Conservation (phyloP, 2,888 invertebrate species). For the Chironomus tentans region DNA sequence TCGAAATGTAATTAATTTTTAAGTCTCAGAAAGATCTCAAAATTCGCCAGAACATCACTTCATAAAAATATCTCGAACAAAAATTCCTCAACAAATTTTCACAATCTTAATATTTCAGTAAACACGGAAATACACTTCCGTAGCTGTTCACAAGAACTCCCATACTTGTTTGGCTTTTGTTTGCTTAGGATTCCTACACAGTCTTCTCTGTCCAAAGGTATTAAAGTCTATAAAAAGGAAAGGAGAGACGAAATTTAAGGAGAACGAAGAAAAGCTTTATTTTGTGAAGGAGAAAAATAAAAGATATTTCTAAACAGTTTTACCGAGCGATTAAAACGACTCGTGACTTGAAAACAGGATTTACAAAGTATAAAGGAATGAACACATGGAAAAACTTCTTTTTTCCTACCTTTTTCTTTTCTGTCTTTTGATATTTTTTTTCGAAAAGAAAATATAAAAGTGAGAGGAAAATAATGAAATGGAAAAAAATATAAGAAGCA, state of each 20-base stretch:
- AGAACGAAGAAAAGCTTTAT: not conserved
- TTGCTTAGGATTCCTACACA: not conserved
- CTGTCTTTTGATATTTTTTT: not conserved
- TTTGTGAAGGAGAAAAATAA: not conserved
- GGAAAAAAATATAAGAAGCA: not conserved
- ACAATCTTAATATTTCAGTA: no score
- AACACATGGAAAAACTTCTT: not conserved
- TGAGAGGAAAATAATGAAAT: no score
- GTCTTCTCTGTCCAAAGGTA: not conserved
- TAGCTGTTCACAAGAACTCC: no score
- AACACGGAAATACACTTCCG: no score
- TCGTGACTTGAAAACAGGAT: slow-evolving; percentile 8
- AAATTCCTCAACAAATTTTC: no score
- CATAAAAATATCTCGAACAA: no score
- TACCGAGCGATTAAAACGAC: slow-evolving; percentile 4
- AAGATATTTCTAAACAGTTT: not conserved
- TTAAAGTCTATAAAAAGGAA: not conserved
- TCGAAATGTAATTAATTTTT: no score
- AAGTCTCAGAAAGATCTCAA: no score
- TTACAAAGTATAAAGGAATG: not conserved
- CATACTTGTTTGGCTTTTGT: not conserved
- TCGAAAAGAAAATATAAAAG: not conserved
- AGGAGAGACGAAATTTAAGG: not conserved
- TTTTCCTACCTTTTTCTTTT: not conserved
- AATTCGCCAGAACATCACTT: no score